Conservation (phyloP, 2,113 vertebrate genomes). For the Ursus arctos region DNA sequence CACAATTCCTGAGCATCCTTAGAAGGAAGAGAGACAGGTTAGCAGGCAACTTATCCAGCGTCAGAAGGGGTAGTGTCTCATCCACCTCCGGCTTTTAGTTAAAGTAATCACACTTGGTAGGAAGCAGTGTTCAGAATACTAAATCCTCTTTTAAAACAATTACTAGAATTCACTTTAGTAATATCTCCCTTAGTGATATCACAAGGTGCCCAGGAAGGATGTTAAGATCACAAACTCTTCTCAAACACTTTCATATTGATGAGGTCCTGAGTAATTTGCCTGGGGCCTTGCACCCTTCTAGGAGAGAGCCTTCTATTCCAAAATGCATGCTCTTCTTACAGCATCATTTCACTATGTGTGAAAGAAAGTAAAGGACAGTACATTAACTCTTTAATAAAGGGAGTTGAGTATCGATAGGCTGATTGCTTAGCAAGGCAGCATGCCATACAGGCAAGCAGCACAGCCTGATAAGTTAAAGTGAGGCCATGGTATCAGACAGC, state of each 20-base stretch:
- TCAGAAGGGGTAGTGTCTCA: neutral
- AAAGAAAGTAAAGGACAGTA: neutral
- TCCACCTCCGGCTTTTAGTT: neutral
- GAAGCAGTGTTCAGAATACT: neutral
- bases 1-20: neutral
- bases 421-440: neutral
- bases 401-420: neutral
- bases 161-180: neutral
- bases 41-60: neutral
- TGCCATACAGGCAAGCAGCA: neutral
- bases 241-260: neutral
- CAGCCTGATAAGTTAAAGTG: neutral
- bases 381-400: neutral
- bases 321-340: neutral
- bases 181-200: neutral
- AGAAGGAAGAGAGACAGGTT: neutral
- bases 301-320: neutral
- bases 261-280: neutral
- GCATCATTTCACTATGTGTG: neutral
- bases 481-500: neutral
- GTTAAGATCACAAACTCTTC: neutral
- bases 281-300: neutral
- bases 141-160: neutral
- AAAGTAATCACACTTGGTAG: neutral
- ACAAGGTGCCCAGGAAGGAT: neutral